Evolutionary conservation across 2,113 vertebrate genomes (phyloP).

Genomic region (Bujurquina vittata): DNA sequence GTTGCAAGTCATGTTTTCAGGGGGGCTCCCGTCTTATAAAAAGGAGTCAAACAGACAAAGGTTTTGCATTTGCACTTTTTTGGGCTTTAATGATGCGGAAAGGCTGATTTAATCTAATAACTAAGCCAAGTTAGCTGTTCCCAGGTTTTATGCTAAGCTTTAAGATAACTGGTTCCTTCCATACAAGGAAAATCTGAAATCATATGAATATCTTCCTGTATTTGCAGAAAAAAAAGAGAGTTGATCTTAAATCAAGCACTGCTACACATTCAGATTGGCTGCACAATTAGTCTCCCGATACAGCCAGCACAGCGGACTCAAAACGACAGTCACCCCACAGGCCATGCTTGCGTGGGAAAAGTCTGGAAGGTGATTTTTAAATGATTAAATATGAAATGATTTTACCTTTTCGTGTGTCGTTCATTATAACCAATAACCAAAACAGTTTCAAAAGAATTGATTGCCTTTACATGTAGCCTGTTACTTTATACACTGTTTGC

Average conservation of each 20-base stretch:
- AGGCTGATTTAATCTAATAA: not conserved
- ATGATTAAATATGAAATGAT: not conserved
- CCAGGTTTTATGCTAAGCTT: not conserved
- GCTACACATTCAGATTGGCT: not conserved
- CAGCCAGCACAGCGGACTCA: not conserved
- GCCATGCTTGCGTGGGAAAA: not conserved
- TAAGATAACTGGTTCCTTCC: not conserved
- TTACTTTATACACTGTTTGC: constrained; percentile 14
- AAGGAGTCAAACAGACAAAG: not conserved
- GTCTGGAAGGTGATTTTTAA: not conserved
- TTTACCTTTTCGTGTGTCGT: not conserved
- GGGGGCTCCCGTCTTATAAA: not conserved
- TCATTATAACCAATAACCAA: not conserved
- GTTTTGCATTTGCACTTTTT: not conserved
- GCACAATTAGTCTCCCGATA: not conserved
- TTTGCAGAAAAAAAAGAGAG: not conserved
- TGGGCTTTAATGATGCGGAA: not conserved
- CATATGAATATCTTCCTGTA: not conserved
- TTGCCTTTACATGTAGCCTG: not conserved
- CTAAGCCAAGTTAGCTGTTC: not conserved
- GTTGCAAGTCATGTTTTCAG: not conserved
- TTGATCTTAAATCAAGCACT: not conserved
- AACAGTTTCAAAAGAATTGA: constrained; percentile 17
- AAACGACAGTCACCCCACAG: not conserved
- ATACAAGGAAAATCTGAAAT: not conserved